Evolutionary conservation across 2,113 vertebrate genomes (phyloP).

Genomic region (Paramormyrops kingsleyae): DNA sequence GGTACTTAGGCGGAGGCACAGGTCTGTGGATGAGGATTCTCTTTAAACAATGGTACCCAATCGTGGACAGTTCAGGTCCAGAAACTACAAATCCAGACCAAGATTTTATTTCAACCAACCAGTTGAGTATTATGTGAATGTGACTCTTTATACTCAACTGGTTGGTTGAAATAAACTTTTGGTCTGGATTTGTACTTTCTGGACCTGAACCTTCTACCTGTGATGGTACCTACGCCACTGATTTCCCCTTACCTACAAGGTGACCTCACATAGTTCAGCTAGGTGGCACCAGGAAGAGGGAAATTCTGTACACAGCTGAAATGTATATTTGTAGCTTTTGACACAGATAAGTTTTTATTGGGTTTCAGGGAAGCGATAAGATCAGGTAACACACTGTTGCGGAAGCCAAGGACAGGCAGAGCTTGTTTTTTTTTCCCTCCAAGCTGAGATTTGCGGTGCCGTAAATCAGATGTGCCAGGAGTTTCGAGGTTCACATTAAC

Average conservation of each 20-base stretch:
- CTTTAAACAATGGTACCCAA: not conserved
- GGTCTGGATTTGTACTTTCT: not conserved
- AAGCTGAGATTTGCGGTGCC: not conserved
- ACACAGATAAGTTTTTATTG: not conserved
- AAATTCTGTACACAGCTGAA: not conserved
- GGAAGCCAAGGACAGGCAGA: not conserved
- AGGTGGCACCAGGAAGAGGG: not conserved
- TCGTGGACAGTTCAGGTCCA: not conserved
- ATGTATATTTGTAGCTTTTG: not conserved
- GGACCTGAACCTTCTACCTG: not conserved
- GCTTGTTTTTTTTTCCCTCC: constrained; percentile 12
- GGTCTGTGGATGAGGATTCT: not conserved
- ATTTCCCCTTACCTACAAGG: not conserved
- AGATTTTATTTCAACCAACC: not conserved
- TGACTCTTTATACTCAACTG: not conserved
- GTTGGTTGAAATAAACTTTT: not conserved
- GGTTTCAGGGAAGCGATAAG: not conserved
- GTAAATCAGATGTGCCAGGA: constrained; percentile 7
- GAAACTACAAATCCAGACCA: not conserved
- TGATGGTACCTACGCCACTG: not conserved
- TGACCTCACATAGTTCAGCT: not conserved
- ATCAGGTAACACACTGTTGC: constrained; percentile 8
- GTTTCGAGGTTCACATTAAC: not conserved
- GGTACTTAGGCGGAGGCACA: not conserved
- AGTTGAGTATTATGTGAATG: not conserved